Percentiles rank a stretch among this genome's conserved stretches.
Conservation (phyloP, 1,140 invertebrate genomes). For the Zaprionus tsacasi region DNA sequence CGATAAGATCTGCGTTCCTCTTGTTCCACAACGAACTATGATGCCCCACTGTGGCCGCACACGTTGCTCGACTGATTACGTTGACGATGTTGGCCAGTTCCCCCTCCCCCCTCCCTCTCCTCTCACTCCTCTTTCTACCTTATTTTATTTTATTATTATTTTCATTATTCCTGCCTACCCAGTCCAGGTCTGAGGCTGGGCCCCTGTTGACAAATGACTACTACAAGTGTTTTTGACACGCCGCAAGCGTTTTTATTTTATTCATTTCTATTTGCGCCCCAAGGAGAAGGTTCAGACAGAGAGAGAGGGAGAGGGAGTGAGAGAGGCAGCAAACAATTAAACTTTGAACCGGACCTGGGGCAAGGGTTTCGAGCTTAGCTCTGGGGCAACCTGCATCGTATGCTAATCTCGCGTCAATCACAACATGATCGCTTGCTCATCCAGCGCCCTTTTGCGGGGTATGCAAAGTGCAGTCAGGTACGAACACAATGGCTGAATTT, state of each 20-base stretch:
- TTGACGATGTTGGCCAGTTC: conserved; percentile 63
- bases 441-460: conserved; percentile 17
- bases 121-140: conserved; percentile 2
- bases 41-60: conserved; percentile 58
- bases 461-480: conserved; percentile 63
- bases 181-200: conserved; percentile 7
- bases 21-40: conserved; percentile 9
- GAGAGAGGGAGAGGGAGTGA: neutral
- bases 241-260: conserved; percentile 73
- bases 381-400: conserved; percentile 70
- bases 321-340: conserved; percentile 67
- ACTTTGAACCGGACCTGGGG: conserved; percentile 69
- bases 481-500: conserved; percentile 72
- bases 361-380: conserved; percentile 74
- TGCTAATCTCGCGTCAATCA: conserved; percentile 80
- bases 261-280: conserved; percentile 60
- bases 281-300: neutral
- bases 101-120: neutral
- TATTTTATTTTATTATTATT: conserved; percentile 25
- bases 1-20: conserved; percentile 21
- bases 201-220: conserved; percentile 73
- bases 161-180: conserved; percentile 5
- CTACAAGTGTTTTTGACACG: conserved; percentile 80
- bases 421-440: conserved; percentile 52
- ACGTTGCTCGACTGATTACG: conserved; percentile 73